These are phyloP conservation scores for Nansenia antarctica DNA, from an alignment of 2,113 vertebrate species.

Conservation along the genomic window DNA sequence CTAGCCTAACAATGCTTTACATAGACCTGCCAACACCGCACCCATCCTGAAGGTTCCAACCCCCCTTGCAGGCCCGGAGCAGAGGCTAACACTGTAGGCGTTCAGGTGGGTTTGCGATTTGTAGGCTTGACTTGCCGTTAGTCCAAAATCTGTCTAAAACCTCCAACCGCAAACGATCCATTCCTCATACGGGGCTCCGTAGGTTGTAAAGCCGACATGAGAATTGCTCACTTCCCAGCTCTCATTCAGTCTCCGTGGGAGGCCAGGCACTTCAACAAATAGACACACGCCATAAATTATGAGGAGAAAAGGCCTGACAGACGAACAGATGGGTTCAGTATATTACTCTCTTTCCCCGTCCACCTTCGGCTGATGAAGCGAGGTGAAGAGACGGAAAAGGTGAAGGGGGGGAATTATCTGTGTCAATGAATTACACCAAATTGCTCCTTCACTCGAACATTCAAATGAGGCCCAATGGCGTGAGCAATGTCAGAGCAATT, in stretches of 20 bases:
- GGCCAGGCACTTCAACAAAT: constrained; percentile 64
- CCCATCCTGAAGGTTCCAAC: constrained; percentile 42
- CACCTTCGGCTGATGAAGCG: constrained; percentile 61
- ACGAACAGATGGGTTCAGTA: constrained; percentile 73
- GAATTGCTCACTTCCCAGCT: constrained; percentile 56
- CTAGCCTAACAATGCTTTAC: constrained; percentile 48
- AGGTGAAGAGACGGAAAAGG: constrained; percentile 52
- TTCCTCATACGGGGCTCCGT: constrained; percentile 52
- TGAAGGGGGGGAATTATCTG: constrained; percentile 69
- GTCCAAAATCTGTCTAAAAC: constrained; percentile 54
- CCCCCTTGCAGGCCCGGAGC: constrained; percentile 41
- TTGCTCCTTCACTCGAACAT: constrained; percentile 71
- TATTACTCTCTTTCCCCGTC: constrained; percentile 66
- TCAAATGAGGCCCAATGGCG: constrained; percentile 68
- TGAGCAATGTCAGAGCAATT: constrained; percentile 70
- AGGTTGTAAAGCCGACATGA: constrained; percentile 52
- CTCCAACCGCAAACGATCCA: constrained; percentile 57
- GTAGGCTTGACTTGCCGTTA: constrained; percentile 61
- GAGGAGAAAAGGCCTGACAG: constrained; percentile 72
- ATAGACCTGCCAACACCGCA: constrained; percentile 51
- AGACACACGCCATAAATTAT: constrained; percentile 67
- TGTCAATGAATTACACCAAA: constrained; percentile 73
- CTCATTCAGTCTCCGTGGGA: constrained; percentile 42
- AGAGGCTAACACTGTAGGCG: constrained; percentile 38
- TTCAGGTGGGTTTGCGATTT: constrained; percentile 63